These are phyloP conservation scores for Emydoidea blandingii DNA, from an alignment of 2,797 vertebrate species.

Conservation along the genomic window DNA sequence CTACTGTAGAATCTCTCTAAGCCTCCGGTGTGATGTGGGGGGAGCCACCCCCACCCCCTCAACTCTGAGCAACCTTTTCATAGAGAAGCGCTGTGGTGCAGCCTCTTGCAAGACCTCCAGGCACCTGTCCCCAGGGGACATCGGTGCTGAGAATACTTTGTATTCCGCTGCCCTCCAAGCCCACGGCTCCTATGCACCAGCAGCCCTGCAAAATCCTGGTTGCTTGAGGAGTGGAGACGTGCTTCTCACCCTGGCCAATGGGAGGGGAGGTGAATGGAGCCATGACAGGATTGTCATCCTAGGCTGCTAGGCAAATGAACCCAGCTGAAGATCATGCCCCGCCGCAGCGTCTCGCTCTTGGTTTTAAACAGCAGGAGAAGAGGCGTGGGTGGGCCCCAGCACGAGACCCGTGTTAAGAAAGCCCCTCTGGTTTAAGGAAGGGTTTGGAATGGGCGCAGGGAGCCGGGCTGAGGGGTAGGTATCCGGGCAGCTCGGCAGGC, in stretches of 20 bases:
- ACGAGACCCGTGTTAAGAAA: neutral
- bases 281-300: neutral
- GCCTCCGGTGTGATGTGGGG: neutral
- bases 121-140: neutral
- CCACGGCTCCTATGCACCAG: too few relatives aligned
- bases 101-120: too few relatives aligned
- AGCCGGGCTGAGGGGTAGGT: neutral
- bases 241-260: neutral
- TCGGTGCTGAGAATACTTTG: neutral
- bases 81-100: neutral
- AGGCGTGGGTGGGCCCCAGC: neutral
- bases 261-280: neutral
- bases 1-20: too few relatives aligned
- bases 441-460: neutral
- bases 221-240: neutral
- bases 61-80: neutral
- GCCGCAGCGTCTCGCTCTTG: neutral
- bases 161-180: neutral
- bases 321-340: neutral
- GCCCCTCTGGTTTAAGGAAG: neutral
- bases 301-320: neutral
- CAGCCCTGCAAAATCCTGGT: too few relatives aligned
- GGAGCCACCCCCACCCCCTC: neutral
- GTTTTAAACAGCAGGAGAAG: neutral
- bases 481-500: rapidly evolving